These are phyloP conservation scores for Drosophila repletoides DNA, from an alignment of 1,140 invertebrate genomes.

Conservation along the genomic window DNA sequence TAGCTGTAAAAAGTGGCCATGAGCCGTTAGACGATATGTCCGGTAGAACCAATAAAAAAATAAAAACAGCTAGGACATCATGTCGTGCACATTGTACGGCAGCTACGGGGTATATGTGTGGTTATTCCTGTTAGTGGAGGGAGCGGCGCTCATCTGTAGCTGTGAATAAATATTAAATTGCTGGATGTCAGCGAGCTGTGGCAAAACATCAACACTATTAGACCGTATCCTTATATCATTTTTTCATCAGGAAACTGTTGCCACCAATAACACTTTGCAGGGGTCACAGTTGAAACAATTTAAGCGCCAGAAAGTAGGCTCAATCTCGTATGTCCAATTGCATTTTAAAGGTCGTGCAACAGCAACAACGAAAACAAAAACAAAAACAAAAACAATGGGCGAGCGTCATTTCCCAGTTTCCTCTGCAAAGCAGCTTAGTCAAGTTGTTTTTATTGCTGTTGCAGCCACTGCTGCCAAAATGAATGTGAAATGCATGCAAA, in stretches of 20 bases:
- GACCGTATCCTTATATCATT: background rate
- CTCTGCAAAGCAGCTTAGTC: conserved; percentile 49
- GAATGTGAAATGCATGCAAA: conserved; percentile 38
- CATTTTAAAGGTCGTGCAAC: conserved; percentile 44
- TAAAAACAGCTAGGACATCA: no score
- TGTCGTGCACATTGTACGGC: no score
- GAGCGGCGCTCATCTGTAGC: no score
- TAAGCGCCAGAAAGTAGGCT: conserved; percentile 47
- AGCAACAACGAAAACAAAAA: background rate
- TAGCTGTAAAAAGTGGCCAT: no score
- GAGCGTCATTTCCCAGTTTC: conserved; percentile 25
- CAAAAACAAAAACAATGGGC: background rate
- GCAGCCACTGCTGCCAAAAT: conserved; percentile 23
- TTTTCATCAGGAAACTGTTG: background rate
- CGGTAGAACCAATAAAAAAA: no score
- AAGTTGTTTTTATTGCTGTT: conserved; percentile 20
- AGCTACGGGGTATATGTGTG: no score
- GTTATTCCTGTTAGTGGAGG: no score
- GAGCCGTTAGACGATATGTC: no score
- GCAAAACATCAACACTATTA: background rate
- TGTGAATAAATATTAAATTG: conserved; percentile 48
- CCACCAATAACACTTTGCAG: background rate
- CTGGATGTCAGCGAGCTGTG: conserved; percentile 40
- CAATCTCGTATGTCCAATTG: conserved; percentile 49
- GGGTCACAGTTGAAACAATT: background rate